These are phyloP conservation scores for Zaprionus capensis DNA, from an alignment of 1,140 invertebrate species.

Conservation along the genomic window DNA sequence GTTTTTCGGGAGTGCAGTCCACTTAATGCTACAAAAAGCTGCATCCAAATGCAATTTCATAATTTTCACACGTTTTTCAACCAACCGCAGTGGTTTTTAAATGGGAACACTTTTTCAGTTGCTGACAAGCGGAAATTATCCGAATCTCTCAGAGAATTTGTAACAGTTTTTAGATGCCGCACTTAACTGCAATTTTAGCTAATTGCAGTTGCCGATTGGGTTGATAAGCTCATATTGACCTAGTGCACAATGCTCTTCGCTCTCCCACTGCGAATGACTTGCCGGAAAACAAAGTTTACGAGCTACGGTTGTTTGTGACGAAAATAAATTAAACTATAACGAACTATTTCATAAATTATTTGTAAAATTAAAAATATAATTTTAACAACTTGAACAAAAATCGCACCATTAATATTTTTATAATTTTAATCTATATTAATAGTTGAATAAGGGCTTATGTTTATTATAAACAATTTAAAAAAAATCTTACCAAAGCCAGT, in stretches of 20 bases:
- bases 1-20: constrained; percentile 61
- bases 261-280: constrained; percentile 43
- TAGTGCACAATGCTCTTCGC: constrained; percentile 9
- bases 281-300: constrained; percentile 50
- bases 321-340: not conserved
- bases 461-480: no score
- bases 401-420: no score
- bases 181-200: constrained; percentile 69
- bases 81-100: constrained; percentile 38
- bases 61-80: constrained; percentile 77
- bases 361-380: not conserved
- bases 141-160: constrained; percentile 37
- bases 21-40: constrained; percentile 41
- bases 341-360: not conserved
- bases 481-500: no score
- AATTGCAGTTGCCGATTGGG: constrained; percentile 63
- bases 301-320: not conserved
- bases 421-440: no score
- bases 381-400: no score
- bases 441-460: no score
- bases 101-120: constrained; percentile 44
- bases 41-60: constrained; percentile 73
- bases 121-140: constrained; percentile 74
- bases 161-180: constrained; percentile 51
- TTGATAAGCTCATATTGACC: constrained; percentile 61